A percentile compares a stretch with the other conserved stretches of the same genome.
phyloP scores from a whole-genome alignment of 2,113 vertebrate genomes.

The Nannospalax galili region DNA sequence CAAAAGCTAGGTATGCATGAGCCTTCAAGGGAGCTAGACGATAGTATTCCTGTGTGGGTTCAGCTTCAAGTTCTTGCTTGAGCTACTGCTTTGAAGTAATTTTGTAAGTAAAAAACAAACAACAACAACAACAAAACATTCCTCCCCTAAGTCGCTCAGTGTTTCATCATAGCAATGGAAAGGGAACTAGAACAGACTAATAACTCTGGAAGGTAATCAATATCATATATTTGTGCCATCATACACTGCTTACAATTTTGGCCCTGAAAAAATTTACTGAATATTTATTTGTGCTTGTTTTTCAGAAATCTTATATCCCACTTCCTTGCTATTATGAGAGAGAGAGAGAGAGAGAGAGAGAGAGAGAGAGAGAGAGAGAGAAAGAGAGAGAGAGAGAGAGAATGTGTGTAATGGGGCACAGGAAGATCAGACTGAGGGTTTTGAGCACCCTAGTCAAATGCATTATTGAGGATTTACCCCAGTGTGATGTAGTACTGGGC shows the following conservation, averaged over 20 bases:
- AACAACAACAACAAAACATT: no score
- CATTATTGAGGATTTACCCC: not conserved
- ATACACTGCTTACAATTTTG: not conserved
- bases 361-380: no score
- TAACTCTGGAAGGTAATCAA: not conserved
- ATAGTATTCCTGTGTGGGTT: not conserved
- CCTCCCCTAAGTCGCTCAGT: not conserved
- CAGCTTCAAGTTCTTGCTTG: not conserved
- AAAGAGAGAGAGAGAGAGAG: no score
- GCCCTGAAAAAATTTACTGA: not conserved
- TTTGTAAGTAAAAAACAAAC: not conserved
- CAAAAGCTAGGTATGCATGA: not conserved
- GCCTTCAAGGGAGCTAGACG: not conserved
- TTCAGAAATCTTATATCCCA: not conserved
- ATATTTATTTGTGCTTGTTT: slow-evolving; percentile 18
- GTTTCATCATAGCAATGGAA: not conserved
- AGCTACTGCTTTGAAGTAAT: not conserved
- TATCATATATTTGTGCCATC: not conserved
- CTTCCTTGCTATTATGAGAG: not conserved
- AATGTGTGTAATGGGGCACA: no score
- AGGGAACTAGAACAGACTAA: not conserved
- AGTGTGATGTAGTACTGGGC: no score
- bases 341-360: no score
- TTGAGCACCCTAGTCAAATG: not conserved
- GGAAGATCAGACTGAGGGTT: not conserved